Evolutionary conservation across 2,888 invertebrate species (phyloP).

Genomic region (Seira ritae): DNA sequence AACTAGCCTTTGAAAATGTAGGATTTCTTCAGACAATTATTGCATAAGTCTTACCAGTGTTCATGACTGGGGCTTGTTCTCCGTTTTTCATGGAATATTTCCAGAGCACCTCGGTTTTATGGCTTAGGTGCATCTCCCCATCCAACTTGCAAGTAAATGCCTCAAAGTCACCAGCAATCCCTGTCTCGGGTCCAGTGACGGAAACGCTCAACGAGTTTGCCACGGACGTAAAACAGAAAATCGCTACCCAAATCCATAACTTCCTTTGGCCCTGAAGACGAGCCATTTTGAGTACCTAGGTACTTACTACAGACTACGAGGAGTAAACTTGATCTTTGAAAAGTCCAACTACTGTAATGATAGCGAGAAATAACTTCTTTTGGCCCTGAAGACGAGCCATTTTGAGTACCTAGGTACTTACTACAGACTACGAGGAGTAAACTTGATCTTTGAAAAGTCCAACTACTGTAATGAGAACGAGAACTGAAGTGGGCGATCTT

Average conservation of each 20-base stretch:
- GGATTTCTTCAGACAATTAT: neutral
- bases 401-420: no score
- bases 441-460: no score
- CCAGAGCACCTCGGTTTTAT: conserved; percentile 20
- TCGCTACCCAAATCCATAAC: neutral
- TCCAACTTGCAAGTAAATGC: conserved; percentile 35
- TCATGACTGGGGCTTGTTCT: neutral
- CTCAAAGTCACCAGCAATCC: conserved; percentile 38
- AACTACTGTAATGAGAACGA: no score
- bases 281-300: no score
- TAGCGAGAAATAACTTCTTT: no score
- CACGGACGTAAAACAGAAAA: neutral
- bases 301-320: no score
- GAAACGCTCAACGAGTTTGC: neutral
- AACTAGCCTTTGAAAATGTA: neutral
- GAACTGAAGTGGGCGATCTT: no score
- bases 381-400: no score
- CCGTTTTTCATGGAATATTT: conserved; percentile 32
- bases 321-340: no score
- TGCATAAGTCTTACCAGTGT: conserved; percentile 7
- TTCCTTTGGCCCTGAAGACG: neutral
- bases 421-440: no score
- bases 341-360: no score
- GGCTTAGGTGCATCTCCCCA: neutral
- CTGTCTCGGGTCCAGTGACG: conserved; percentile 16